phyloP scores from a whole-genome alignment of 2,888 invertebrate species.

The Hemithea aestivaria region DNA sequence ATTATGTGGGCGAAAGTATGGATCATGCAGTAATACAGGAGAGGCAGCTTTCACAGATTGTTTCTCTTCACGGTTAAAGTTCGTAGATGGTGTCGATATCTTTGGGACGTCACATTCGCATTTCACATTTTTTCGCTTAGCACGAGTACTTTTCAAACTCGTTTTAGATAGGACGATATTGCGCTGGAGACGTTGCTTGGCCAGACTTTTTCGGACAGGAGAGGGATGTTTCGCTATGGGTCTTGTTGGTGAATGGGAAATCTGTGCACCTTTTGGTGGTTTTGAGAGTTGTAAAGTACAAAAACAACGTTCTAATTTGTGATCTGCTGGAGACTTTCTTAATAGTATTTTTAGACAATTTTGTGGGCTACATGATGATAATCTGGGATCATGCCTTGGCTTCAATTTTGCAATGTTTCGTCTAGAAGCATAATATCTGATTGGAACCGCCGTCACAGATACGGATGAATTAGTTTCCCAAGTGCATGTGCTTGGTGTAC shows the following conservation, averaged over 20 bases:
- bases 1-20: too few species aligned
- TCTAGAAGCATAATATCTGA: too few species aligned
- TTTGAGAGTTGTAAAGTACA: slow-evolving; percentile 12
- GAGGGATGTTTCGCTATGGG: too few species aligned
- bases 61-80: background rate
- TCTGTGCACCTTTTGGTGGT: background rate
- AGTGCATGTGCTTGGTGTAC: too few species aligned
- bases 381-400: slow-evolving; percentile 1
- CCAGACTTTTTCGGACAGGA: too few species aligned
- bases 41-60: too few species aligned
- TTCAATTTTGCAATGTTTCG: background rate
- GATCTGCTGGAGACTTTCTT: slow-evolving; percentile 4
- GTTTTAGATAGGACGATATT: background rate
- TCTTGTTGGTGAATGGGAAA: too few species aligned
- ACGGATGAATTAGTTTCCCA: too few species aligned
- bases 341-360: slow-evolving; percentile 11
- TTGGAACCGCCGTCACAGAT: too few species aligned
- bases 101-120: slow-evolving; percentile 9
- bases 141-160: background rate
- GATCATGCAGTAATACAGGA: too few species aligned
- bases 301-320: slow-evolving; percentile 16
- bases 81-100: slow-evolving; percentile 3
- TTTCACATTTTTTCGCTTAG: slow-evolving; percentile 4
- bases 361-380: slow-evolving; percentile 2
- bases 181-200: background rate